A percentile compares a stretch with the other conserved stretches of the same genome.
These are phyloP conservation scores for Apeira syringaria DNA, from an alignment of 2,888 invertebrate genomes.

Conservation along the genomic window DNA sequence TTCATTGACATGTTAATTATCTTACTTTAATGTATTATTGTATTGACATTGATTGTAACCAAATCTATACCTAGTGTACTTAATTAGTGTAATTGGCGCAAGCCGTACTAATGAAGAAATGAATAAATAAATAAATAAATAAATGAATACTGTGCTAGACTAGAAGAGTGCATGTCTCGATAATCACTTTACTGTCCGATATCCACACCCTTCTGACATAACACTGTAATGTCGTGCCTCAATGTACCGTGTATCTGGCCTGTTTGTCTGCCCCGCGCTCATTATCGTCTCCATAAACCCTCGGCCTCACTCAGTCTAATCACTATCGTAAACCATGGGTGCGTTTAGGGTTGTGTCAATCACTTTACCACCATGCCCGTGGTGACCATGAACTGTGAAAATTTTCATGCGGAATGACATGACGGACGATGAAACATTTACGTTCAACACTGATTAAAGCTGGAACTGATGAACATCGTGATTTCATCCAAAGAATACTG, in stretches of 20 bases:
- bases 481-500: too few species aligned
- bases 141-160: too few species aligned
- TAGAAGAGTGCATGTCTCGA: not conserved
- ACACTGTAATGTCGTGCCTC: not conserved
- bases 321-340: constrained; percentile 41
- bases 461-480: too few species aligned
- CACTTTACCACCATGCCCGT: constrained; percentile 6
- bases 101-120: too few species aligned
- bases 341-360: constrained; percentile 34
- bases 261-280: constrained; percentile 25
- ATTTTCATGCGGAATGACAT: not conserved
- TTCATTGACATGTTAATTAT: too few species aligned
- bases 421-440: too few species aligned
- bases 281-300: constrained; percentile 23
- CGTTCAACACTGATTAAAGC: too few species aligned
- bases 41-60: too few species aligned
- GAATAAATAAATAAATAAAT: too few species aligned
- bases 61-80: too few species aligned
- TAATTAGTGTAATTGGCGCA: too few species aligned
- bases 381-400: constrained; percentile 16
- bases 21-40: too few species aligned
- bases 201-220: constrained; percentile 12
- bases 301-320: constrained; percentile 38
- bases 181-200: not conserved
- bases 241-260: constrained; percentile 10